Evolutionary conservation across 2,797 vertebrate genomes (phyloP).

Genomic region (Perdix hodgsoniae): DNA sequence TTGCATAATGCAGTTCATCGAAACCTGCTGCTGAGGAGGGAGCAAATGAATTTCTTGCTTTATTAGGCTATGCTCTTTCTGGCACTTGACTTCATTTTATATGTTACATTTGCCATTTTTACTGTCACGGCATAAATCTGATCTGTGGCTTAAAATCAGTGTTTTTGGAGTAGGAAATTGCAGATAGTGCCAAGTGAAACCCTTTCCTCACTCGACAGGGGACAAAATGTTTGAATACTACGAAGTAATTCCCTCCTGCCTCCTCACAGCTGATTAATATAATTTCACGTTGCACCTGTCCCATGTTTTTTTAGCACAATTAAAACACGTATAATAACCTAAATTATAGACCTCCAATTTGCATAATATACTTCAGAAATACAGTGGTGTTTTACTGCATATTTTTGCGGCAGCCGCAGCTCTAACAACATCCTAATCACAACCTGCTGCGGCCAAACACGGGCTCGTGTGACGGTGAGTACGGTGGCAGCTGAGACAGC

Average conservation of each 20-base stretch:
- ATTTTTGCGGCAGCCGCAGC: background rate
- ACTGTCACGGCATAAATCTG: background rate
- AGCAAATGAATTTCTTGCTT: background rate
- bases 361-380: conserved; percentile 24
- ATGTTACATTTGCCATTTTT: background rate
- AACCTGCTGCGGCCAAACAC: rapidly evolving
- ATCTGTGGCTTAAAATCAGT: background rate
- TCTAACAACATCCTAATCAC: background rate
- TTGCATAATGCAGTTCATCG: background rate
- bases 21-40: background rate
- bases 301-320: background rate
- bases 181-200: background rate
- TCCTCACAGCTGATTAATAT: background rate
- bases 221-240: background rate
- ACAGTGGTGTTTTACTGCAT: background rate
- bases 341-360: conserved; percentile 35
- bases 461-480: background rate
- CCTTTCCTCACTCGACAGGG: background rate
- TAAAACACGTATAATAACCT: background rate
- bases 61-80: background rate
- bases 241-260: conserved; percentile 1
- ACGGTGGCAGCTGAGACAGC: background rate
- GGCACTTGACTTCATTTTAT: background rate
- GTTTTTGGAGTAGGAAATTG: background rate
- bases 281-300: conserved; percentile 8